Evolutionary conservation across 2,797 vertebrate genomes (phyloP), one percentile per base, ranked within the genome.

Genomic region (Karalla daura): DNA sequence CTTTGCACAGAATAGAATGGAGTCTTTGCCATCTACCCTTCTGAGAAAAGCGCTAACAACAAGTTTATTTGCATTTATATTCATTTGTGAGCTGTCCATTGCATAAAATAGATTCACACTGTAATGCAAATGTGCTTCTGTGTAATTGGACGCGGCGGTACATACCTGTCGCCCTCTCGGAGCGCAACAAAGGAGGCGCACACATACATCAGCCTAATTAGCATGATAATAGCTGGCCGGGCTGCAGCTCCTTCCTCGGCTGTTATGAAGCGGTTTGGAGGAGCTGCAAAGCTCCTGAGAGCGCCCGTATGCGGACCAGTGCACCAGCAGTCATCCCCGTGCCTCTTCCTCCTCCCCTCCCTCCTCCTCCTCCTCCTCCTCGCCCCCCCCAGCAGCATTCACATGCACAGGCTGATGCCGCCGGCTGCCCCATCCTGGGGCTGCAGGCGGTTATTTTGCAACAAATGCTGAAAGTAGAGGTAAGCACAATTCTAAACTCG

Each of bases 371-470:
- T n/a, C 11, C 68, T 68, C 28, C 7, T 10, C 7, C 28, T 6
- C 28, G 10, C 37, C 9, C 17, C 71, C 21, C 68, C 30, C 49
- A 78, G 13, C 63, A 47, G 47, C 83, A 79, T 86, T 81, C 74
- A 79, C 80, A 87, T 86, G 86, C 86, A 88, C 71, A 75, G 74
- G 80, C 74, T 56, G 81, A 59, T 14, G 74, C 71, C 1, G 40
- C 54, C 5, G 63, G 73, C 77, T 76, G 67, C 60, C 54, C 56
- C 14, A 62, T 75, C 71, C 56, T 71, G 79, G 53, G 59, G 65
- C 47, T 30, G 11, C 24, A 6, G 3, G 6, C n/a, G 17, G 50
- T 21, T 49, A 53, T 66, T 63, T 63, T 47, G 24, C 15, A 70
- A 45, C 18, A 68, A 63, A 63, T 37, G 9, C 28, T 37, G 44